A percentile compares a stretch with the other conserved stretches of the same genome.
phyloP scores from a whole-genome alignment of 2,113 vertebrate genomes.

The Guaruba guarouba region DNA sequence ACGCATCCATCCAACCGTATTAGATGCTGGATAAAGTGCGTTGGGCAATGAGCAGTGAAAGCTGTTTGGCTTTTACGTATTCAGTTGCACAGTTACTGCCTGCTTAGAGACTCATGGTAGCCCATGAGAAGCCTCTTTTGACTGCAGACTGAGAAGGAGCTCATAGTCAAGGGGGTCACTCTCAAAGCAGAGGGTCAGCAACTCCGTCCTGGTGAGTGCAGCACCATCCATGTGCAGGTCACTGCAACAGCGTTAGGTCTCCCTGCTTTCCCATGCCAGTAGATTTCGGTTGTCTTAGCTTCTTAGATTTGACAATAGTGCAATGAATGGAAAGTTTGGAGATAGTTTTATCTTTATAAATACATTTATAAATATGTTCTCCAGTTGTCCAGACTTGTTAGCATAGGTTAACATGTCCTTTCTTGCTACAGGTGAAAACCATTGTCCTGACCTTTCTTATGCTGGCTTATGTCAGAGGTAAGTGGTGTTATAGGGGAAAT shows the following conservation, averaged over 20 bases:
- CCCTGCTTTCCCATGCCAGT: not conserved
- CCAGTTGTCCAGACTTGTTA: not conserved
- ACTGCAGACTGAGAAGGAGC: not conserved
- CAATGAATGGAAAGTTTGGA: conserved; percentile 21
- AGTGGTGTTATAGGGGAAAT: not conserved
- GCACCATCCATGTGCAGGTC: not conserved
- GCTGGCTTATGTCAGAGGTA: not conserved
- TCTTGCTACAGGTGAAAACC: not conserved
- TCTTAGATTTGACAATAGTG: conserved; percentile 28
- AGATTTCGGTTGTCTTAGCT: conserved; percentile 43
- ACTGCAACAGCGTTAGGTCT: not conserved
- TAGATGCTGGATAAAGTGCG: fast-evolving
- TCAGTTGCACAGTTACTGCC: not conserved
- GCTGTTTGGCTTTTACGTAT: not conserved
- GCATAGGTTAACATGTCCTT: not conserved
- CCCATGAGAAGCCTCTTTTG: not conserved
- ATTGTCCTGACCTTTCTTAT: not conserved
- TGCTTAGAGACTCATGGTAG: not conserved
- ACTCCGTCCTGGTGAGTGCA: not conserved
- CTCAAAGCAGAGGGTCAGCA: not conserved
- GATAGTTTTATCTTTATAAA: not conserved
- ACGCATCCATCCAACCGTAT: not conserved
- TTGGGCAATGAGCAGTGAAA: not conserved
- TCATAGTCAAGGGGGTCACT: not conserved
- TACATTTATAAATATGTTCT: conserved; percentile 17